These are phyloP conservation scores for Bradypodion pumilum DNA, from an alignment of 2,797 vertebrate genomes.

Conservation along the genomic window DNA sequence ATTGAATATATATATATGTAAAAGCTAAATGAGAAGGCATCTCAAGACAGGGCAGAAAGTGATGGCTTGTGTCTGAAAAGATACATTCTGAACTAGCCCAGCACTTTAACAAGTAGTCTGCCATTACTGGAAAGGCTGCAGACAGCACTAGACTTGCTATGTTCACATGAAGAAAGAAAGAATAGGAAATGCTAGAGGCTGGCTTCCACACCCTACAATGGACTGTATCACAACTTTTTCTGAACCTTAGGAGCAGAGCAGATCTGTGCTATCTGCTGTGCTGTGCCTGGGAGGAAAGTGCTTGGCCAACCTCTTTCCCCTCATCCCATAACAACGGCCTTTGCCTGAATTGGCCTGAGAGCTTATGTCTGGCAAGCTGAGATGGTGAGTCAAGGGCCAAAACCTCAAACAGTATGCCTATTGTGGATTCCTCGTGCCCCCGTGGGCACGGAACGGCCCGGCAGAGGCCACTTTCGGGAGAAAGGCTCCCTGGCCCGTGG, in stretches of 20 bases:
- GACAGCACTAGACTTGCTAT: neutral
- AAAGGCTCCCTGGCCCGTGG: too few species aligned
- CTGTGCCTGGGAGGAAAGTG: neutral
- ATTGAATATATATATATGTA: conserved; percentile 22
- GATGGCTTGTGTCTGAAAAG: conserved; percentile 1
- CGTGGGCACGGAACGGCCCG: too few species aligned
- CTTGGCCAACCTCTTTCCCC: neutral
- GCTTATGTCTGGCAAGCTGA: neutral
- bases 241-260: neutral
- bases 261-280: too few species aligned
- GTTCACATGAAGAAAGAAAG: neutral
- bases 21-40: conserved; percentile 40
- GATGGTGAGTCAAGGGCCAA: neutral
- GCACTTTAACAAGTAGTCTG: neutral
- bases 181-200: neutral
- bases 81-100: neutral
- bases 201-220: neutral
- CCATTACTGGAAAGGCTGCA: neutral
- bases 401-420: too few species aligned
- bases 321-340: too few species aligned
- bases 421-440: too few species aligned
- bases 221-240: neutral
- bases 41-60: conserved; percentile 17
- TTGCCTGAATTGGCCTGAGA: neutral
- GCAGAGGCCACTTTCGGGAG: too few species aligned